Evolutionary conservation across 2,888 invertebrate species (phyloP).

Genomic region (Cancer borealis): DNA sequence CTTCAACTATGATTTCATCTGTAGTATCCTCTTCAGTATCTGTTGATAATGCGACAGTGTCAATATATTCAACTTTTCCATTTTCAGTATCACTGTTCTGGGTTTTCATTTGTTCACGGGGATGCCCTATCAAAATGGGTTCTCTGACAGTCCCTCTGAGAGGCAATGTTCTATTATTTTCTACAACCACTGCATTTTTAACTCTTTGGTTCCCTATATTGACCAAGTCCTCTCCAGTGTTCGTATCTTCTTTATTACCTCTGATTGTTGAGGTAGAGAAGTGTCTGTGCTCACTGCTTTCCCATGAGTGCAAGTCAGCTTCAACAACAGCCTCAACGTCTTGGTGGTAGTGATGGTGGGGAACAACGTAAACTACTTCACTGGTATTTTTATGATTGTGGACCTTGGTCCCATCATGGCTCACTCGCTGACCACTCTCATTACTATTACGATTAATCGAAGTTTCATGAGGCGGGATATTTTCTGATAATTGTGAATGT

Average conservation of each 20-base stretch:
- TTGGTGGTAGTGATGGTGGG: conserved; percentile 9
- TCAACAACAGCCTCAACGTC: conserved; percentile 11
- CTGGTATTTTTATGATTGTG: neutral
- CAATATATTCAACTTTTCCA: conserved; percentile 11
- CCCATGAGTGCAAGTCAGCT: conserved; percentile 1
- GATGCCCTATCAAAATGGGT: neutral
- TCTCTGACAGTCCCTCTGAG: neutral
- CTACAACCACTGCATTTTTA: neutral
- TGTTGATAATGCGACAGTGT: conserved; percentile 17
- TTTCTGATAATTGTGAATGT: neutral
- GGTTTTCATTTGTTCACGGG: neutral
- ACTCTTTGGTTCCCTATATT: neutral
- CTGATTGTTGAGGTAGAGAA: neutral
- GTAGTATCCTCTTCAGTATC: conserved; percentile 23
- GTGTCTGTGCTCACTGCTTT: neutral
- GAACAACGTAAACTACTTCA: neutral
- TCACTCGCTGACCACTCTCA: neutral
- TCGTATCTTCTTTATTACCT: neutral
- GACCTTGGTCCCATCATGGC: neutral
- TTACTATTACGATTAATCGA: neutral
- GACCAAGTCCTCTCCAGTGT: neutral
- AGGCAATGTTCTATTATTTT: neutral
- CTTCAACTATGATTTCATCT: neutral
- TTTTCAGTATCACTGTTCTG: conserved; percentile 27
- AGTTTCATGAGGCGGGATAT: neutral